These are phyloP conservation scores for Morinoia aosen DNA, from an alignment of 2,888 invertebrate species.

Conservation along the genomic window DNA sequence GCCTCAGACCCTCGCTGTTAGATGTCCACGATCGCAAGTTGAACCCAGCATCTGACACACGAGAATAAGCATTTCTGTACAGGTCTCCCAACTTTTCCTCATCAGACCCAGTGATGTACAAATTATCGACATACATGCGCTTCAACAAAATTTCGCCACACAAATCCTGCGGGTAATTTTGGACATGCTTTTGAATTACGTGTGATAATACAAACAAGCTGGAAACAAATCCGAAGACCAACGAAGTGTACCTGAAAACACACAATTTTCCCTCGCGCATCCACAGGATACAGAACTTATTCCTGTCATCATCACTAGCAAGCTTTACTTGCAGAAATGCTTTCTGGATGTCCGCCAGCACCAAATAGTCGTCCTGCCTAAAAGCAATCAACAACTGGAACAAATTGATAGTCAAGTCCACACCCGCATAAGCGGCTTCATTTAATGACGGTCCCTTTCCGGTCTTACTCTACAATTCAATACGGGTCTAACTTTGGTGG, in stretches of 20 bases:
- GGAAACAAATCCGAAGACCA: not conserved
- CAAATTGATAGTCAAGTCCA: not conserved
- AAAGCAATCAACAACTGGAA: not conserved
- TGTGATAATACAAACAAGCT: not conserved
- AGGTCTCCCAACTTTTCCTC: not conserved
- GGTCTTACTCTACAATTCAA: not conserved
- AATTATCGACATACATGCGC: conserved; percentile 28
- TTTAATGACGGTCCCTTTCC: not conserved
- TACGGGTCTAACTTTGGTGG: not conserved
- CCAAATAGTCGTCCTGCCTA: not conserved
- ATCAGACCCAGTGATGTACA: not conserved
- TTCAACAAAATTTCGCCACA: not conserved
- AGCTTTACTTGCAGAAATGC: conserved; percentile 21
- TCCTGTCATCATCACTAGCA: not conserved
- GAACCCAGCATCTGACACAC: conserved; percentile 32
- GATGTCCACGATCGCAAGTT: not conserved
- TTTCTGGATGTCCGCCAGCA: not conserved
- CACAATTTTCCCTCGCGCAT: not conserved
- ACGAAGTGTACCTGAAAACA: not conserved
- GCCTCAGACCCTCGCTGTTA: not conserved
- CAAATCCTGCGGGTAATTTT: not conserved
- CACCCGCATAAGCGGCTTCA: not conserved
- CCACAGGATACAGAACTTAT: conserved; percentile 31
- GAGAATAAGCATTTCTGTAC: not conserved
- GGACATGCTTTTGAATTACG: not conserved